Evolutionary conservation across 2,797 vertebrate genomes (phyloP).

Genomic region (Melanotaenia trifasciata): DNA sequence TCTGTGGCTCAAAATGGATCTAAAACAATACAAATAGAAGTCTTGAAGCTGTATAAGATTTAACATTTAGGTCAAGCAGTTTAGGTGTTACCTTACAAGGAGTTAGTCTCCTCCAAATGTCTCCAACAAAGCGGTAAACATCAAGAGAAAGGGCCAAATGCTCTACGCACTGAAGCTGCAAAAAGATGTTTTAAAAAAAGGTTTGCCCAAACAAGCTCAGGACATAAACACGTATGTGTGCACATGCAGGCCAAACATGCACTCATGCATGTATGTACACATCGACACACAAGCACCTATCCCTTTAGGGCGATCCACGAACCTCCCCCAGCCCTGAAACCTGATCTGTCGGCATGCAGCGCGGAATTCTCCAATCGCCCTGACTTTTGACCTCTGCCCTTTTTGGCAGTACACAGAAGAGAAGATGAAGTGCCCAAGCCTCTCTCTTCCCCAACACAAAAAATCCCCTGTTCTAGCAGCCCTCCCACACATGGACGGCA

Average conservation of each 20-base stretch:
- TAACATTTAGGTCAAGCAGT: slow-evolving; percentile 47
- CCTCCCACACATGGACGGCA: slow-evolving; percentile 75
- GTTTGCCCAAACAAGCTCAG: slow-evolving; percentile 71
- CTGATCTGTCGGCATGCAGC: slow-evolving; percentile 88
- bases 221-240: slow-evolving; percentile 59
- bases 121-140: slow-evolving; percentile 61
- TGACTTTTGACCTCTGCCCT: slow-evolving; percentile 90
- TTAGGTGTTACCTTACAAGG: slow-evolving; percentile 55
- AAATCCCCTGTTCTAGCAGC: slow-evolving; percentile 86
- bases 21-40: slow-evolving; percentile 45
- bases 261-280: slow-evolving; percentile 24
- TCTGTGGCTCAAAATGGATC: slow-evolving; percentile 42
- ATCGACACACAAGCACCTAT: slow-evolving; percentile 77
- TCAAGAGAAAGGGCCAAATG: slow-evolving; percentile 73
- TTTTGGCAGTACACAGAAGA: slow-evolving; percentile 88
- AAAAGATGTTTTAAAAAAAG: slow-evolving; percentile 63
- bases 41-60: slow-evolving; percentile 34
- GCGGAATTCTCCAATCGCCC: slow-evolving; percentile 89
- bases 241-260: slow-evolving; percentile 6
- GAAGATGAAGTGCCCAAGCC: slow-evolving; percentile 89
- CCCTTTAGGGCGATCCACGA: slow-evolving; percentile 75
- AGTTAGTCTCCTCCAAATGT: slow-evolving; percentile 37
- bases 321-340: slow-evolving; percentile 85
- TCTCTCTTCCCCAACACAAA: slow-evolving; percentile 86
- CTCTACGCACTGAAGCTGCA: slow-evolving; percentile 56